phyloP scores from a whole-genome alignment of 1,140 invertebrate genomes.

The Zaprionus ghesquierei region DNA sequence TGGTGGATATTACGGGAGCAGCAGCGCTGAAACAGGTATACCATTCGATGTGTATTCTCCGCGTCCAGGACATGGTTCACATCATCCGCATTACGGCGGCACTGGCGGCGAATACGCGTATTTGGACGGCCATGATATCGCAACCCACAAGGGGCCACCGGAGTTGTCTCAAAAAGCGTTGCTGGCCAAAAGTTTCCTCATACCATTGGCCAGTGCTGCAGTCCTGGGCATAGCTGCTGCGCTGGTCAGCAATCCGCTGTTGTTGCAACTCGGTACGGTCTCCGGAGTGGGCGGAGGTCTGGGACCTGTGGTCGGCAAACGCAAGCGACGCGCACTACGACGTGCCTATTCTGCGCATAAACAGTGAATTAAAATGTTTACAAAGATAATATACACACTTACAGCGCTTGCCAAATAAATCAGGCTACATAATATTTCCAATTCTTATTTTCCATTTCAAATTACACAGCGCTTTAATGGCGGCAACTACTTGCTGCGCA shows the following conservation, averaged over 20 bases:
- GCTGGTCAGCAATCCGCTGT: conserved; percentile 89
- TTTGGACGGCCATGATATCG: conserved; percentile 62
- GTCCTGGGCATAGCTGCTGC: conserved; percentile 90
- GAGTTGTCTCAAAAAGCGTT: conserved; percentile 67
- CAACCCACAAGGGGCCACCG: conserved; percentile 58
- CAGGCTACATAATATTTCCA: background rate
- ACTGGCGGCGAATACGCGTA: conserved; percentile 64
- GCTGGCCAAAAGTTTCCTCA: conserved; percentile 85
- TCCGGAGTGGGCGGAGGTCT: conserved; percentile 84
- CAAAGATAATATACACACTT: background rate
- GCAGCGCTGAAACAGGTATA: conserved; percentile 51
- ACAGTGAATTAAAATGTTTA: background rate
- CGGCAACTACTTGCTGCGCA: conserved; percentile 16
- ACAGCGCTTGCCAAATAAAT: conserved; percentile 21
- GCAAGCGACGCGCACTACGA: conserved; percentile 64
- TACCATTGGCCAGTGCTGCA: conserved; percentile 90
- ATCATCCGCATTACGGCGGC: conserved; percentile 49
- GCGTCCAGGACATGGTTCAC: conserved; percentile 30
- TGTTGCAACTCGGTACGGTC: conserved; percentile 89
- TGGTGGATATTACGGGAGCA: conserved; percentile 56
- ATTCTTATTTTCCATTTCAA: background rate
- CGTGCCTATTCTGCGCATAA: conserved; percentile 16
- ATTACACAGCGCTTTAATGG: background rate
- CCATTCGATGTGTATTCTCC: conserved; percentile 73
- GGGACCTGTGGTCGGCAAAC: conserved; percentile 82